A percentile compares a stretch with the other conserved stretches of the same genome.
These are phyloP conservation scores for Ambastaia sidthimunki DNA, from an alignment of 2,797 vertebrate species.

Conservation along the genomic window DNA sequence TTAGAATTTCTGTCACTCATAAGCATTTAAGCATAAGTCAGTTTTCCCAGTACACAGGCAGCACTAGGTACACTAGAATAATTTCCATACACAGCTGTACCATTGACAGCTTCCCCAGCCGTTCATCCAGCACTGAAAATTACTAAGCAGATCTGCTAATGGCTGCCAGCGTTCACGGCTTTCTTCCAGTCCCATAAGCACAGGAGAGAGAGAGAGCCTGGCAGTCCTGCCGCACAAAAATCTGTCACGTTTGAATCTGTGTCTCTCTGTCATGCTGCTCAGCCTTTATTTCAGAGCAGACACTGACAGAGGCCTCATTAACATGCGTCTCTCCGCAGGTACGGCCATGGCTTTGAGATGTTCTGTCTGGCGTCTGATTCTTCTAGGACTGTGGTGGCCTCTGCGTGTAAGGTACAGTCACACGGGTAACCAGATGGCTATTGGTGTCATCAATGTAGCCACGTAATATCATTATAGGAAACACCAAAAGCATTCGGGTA, in stretches of 20 bases:
- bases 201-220: slow-evolving; percentile 17
- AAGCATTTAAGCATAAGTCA: not conserved
- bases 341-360: slow-evolving; percentile 98
- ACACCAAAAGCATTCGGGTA: not conserved
- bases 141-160: slow-evolving; percentile 46
- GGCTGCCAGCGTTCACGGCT: slow-evolving; percentile 16
- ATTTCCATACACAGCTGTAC: slow-evolving; percentile 12
- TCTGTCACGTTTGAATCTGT: slow-evolving; percentile 34
- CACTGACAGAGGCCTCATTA: slow-evolving; percentile 47
- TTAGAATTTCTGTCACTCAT: slow-evolving; percentile 3
- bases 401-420: slow-evolving; percentile 92
- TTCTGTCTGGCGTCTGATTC: slow-evolving; percentile 91
- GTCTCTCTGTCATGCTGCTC: slow-evolving; percentile 28
- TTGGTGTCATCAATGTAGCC: slow-evolving; percentile 23
- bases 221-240: slow-evolving; percentile 32
- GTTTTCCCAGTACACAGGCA: slow-evolving; percentile 1
- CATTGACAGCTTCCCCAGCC: slow-evolving; percentile 45
- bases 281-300: slow-evolving; percentile 27
- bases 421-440: slow-evolving; percentile 35
- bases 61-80: slow-evolving; percentile 8
- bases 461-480: slow-evolving; percentile 9
- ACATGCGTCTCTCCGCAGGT: slow-evolving; percentile 74
- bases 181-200: slow-evolving; percentile 36
- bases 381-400: slow-evolving; percentile 85
- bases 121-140: slow-evolving; percentile 49